phyloP scores from a whole-genome alignment of 2,888 invertebrate species.

The Cyclophora albipunctata region DNA sequence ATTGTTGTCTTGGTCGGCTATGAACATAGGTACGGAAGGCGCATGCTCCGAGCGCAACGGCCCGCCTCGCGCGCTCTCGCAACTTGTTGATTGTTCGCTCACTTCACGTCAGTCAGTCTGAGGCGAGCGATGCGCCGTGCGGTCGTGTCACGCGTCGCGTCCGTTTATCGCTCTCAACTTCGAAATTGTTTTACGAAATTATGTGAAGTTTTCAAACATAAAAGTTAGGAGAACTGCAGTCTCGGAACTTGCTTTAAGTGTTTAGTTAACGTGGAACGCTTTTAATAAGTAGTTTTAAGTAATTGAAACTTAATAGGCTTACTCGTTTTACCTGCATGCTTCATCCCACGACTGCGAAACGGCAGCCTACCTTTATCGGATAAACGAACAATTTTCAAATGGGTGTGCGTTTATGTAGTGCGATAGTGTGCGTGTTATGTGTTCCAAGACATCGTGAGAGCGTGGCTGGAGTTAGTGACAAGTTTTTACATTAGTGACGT shows the following conservation, averaged over 20 bases:
- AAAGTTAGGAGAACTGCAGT: slow-evolving; percentile 48
- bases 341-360: slow-evolving; percentile 66
- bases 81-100: slow-evolving; percentile 73
- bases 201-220: slow-evolving; percentile 67
- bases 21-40: slow-evolving; percentile 60
- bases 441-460: slow-evolving; percentile 59
- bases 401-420: slow-evolving; percentile 68
- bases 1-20: slow-evolving; percentile 45
- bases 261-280: slow-evolving; percentile 45
- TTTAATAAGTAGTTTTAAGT: slow-evolving; percentile 61
- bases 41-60: slow-evolving; percentile 62
- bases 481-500: slow-evolving; percentile 64
- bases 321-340: slow-evolving; percentile 71
- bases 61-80: slow-evolving; percentile 54
- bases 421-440: slow-evolving; percentile 70
- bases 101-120: slow-evolving; percentile 59
- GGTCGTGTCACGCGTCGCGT: slow-evolving; percentile 53
- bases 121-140: slow-evolving; percentile 65
- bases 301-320: slow-evolving; percentile 68
- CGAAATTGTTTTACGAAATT: slow-evolving; percentile 68
- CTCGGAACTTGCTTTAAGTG: slow-evolving; percentile 41
- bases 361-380: slow-evolving; percentile 66
- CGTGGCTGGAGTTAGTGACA: slow-evolving; percentile 53
- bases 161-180: slow-evolving; percentile 57
- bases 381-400: slow-evolving; percentile 74